Evolutionary conservation across 2,888 invertebrate species (phyloP).

Genomic region (Rapana venosa): DNA sequence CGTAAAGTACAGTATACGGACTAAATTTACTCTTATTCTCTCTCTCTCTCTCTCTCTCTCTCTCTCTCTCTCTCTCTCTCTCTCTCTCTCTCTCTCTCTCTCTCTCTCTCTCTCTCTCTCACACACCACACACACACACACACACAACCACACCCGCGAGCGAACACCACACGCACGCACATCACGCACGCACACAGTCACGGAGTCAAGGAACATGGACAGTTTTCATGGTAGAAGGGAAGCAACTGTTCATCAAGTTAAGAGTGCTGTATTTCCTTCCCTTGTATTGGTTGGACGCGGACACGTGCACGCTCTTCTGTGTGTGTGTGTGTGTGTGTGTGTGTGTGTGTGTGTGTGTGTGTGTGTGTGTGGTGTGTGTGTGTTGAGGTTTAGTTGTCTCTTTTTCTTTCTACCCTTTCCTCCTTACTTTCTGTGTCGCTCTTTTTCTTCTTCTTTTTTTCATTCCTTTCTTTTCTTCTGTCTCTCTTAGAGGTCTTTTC

Average conservation of each 20-base stretch:
- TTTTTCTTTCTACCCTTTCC: too few species aligned
- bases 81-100: too few species aligned
- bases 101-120: too few species aligned
- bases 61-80: too few species aligned
- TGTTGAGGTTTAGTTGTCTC: neutral
- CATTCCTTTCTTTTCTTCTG: too few species aligned
- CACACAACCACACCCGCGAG: too few species aligned
- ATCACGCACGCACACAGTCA: neutral
- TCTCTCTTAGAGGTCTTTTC: too few species aligned
- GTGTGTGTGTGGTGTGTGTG: conserved; percentile 19
- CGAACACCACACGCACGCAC: neutral
- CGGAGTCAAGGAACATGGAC: neutral
- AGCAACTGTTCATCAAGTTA: neutral
- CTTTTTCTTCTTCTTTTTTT: neutral
- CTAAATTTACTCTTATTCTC: too few species aligned
- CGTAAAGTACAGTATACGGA: too few species aligned
- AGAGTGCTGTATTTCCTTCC: neutral
- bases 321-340: conserved; percentile 18
- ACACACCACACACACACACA: too few species aligned
- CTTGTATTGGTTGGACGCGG: neutral
- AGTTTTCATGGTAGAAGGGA: neutral
- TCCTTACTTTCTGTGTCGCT: too few species aligned
- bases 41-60: too few species aligned
- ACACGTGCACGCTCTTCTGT: conserved; percentile 7
- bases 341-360: conserved; percentile 22